These are phyloP conservation scores for Drosophila borborema DNA, from an alignment of 2,888 invertebrate genomes.

Conservation along the genomic window DNA sequence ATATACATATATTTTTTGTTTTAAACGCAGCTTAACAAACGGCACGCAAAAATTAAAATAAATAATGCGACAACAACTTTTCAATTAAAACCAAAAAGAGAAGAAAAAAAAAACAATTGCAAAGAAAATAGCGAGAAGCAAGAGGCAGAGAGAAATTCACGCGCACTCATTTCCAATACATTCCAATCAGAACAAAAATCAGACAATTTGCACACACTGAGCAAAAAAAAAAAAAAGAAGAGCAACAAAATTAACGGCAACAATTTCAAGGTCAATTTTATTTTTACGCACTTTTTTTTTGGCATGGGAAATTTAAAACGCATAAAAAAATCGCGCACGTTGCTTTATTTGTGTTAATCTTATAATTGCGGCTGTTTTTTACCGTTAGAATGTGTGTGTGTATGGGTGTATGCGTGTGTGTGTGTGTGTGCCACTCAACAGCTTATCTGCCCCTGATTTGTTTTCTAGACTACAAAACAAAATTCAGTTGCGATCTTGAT, in stretches of 20 bases:
- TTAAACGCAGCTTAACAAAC: conserved; percentile 58
- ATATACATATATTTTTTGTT: conserved; percentile 4
- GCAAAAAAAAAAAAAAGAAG: background rate
- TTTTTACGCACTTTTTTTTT: conserved; percentile 74
- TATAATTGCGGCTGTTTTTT: conserved; percentile 72
- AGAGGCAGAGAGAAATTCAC: conserved; percentile 1
- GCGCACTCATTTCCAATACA: conserved; percentile 29
- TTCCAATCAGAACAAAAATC: conserved; percentile 27
- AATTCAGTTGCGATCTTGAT: conserved; percentile 70
- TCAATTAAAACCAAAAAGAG: conserved; percentile 43
- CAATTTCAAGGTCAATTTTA: conserved; percentile 75
- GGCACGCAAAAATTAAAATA: conserved; percentile 57
- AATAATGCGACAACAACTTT: conserved; percentile 50
- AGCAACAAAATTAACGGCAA: conserved; percentile 23
- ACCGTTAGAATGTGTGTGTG: conserved; percentile 4
- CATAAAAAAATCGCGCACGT: conserved; percentile 63
- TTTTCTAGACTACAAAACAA: conserved; percentile 60
- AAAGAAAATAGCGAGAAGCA: conserved; percentile 14
- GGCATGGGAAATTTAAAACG: conserved; percentile 77
- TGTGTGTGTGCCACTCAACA: conserved; percentile 62
- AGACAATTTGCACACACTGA: background rate
- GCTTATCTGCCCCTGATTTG: conserved; percentile 74
- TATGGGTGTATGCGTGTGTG: background rate
- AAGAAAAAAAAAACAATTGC: background rate
- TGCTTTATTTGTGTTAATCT: conserved; percentile 69